These are phyloP conservation scores for Iguana delicatissima DNA, from an alignment of 2,797 vertebrate genomes.

Conservation along the genomic window DNA sequence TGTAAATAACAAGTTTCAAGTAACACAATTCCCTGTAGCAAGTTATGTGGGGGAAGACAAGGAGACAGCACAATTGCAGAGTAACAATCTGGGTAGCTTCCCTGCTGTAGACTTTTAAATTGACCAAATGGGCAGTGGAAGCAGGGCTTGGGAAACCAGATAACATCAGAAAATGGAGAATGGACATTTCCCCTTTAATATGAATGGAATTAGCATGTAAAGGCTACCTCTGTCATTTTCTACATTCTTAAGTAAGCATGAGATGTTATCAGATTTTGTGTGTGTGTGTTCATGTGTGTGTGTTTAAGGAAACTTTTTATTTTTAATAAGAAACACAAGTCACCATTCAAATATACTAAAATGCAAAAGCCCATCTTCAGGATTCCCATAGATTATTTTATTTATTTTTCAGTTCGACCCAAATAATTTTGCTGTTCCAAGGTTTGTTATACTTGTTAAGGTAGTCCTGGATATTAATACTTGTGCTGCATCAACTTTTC, in stretches of 20 bases:
- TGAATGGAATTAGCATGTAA: neutral
- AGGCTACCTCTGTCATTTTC: neutral
- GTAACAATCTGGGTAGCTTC: too few relatives aligned
- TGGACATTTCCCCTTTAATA: neutral
- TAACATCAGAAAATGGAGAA: neutral
- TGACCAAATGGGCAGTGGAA: neutral
- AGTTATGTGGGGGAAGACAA: too few relatives aligned
- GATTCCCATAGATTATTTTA: neutral
- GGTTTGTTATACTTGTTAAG: neutral
- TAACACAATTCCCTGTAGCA: too few relatives aligned
- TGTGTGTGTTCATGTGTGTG: neutral
- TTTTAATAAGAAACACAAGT: neutral
- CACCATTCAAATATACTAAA: neutral
- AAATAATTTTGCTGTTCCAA: neutral
- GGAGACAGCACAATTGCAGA: too few relatives aligned
- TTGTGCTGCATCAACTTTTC: neutral
- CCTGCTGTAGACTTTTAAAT: neutral
- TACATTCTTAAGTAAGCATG: neutral
- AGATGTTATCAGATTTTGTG: neutral
- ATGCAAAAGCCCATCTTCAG: neutral
- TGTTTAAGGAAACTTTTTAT: neutral
- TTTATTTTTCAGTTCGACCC: neutral
- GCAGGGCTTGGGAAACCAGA: neutral
- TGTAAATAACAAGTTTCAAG: too few relatives aligned
- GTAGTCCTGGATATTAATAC: neutral